Evolutionary conservation across 2,113 vertebrate genomes (phyloP).

Genomic region (Eclectus roratus): DNA sequence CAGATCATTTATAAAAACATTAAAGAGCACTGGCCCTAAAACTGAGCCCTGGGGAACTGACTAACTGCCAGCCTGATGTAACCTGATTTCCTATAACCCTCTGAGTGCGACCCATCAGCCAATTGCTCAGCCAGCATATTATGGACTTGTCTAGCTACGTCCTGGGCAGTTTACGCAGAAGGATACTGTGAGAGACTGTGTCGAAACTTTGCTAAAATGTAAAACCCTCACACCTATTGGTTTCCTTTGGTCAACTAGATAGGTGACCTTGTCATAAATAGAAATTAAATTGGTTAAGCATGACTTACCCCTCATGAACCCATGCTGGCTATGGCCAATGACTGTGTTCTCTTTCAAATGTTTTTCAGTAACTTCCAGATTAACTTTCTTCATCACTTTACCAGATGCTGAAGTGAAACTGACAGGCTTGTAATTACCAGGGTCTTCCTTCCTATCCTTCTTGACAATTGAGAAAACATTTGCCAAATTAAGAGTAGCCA

Average conservation of each 20-base stretch:
- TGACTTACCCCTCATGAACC: neutral
- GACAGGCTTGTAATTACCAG: neutral
- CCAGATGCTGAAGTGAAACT: neutral
- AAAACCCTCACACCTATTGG: neutral
- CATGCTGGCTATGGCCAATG: neutral
- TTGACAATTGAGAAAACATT: neutral
- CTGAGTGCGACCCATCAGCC: neutral
- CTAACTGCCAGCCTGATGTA: neutral
- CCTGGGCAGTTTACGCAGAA: neutral
- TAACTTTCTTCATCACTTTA: neutral
- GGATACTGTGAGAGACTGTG: neutral
- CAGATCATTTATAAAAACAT: neutral
- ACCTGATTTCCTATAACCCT: neutral
- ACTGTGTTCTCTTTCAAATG: neutral
- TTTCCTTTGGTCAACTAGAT: neutral
- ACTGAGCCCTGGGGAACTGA: neutral
- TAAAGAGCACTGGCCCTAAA: neutral
- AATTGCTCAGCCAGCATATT: accelerated
- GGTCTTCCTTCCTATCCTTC: neutral
- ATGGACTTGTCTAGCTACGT: neutral
- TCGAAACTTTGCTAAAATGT: neutral
- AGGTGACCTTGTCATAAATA: neutral
- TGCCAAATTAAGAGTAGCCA: neutral
- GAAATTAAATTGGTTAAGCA: neutral
- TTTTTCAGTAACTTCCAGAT: neutral